These are phyloP conservation scores for Telmatherina bonti DNA, from an alignment of 2,797 vertebrate species.

Conservation along the genomic window DNA sequence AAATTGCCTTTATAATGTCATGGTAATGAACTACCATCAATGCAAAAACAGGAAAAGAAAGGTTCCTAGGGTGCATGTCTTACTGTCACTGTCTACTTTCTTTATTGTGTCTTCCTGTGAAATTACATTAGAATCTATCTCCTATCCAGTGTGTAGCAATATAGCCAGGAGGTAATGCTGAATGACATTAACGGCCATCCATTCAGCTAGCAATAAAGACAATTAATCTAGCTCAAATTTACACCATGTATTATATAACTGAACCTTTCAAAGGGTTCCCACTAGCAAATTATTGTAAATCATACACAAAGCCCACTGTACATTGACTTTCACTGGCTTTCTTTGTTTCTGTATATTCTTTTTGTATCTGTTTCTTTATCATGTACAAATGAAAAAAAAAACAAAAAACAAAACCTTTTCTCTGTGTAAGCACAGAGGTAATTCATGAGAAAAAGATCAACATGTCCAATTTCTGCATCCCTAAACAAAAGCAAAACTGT, in stretches of 20 bases:
- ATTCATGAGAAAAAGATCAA: not conserved
- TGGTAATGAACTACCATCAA: not conserved
- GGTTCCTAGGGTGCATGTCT: no score
- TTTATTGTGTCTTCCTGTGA: not conserved
- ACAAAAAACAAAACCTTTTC: not conserved
- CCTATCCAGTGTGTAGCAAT: not conserved
- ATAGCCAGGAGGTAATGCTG: slow-evolving; percentile 1
- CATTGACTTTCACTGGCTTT: no score
- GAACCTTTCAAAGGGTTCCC: not conserved
- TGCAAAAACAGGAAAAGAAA: not conserved
- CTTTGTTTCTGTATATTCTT: no score
- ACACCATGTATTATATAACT: not conserved
- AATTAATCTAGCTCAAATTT: not conserved
- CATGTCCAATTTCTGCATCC: not conserved
- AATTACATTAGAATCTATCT: slow-evolving; percentile 3
- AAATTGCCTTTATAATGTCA: not conserved
- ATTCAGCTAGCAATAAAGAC: not conserved
- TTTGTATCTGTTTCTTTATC: not conserved
- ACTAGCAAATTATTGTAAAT: not conserved
- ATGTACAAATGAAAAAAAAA: not conserved
- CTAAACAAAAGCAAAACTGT: not conserved
- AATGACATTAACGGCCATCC: slow-evolving; percentile 12
- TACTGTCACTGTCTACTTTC: no score
- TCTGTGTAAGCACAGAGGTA: not conserved
- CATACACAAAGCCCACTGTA: not conserved